Base-by-base conservation (phyloP, 2,888 invertebrate genomes). In the Ennomos quercinarius region DNA sequence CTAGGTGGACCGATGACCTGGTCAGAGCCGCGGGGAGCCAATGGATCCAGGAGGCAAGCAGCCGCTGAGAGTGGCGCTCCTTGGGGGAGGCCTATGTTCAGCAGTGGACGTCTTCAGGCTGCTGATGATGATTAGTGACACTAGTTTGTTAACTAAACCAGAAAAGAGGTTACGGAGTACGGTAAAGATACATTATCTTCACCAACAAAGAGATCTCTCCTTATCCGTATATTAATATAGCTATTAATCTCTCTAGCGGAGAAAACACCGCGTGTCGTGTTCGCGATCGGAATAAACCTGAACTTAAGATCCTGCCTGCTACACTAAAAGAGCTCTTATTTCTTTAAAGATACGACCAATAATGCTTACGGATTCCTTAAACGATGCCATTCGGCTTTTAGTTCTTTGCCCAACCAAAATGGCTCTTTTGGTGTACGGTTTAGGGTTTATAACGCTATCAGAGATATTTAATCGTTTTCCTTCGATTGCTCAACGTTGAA, bases 191-290 rank as follows among this genome's bases (percentile, higher is more conserved):
- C 40, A 41, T 45, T 46, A 64, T 58, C 46, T 51, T 48, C 36
- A 36, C 40, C 34, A 44, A 49, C 40, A 64, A 64, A 63, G 58
- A 63, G 59, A 61, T 61, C 55, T 47, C 42, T 57, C 57, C 35
- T 47, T 46, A n/a, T 41, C 41, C 48, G 39, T 45, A 55, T 55
- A 63, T 61, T 65, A 67, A 60, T 67, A 63, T 58, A 49, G 13
- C 65, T 57, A 67, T 67, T 65, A 65, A 65, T 64, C 64, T 60
- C 60, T 41, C 49, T 53, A 52, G 44, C 38, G 43, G 40, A 52
- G 63, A 62, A 63, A 62, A 65, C 63, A 64, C 54, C 59, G 41
- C 57, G 57, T 63, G 65, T 61, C 59, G 39, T 40, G 56, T 61
- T 49, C 56, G 49, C 52, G 51, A 57, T 46, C 57, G 45, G 65